A percentile compares a stretch with the other conserved stretches of the same genome.
These are phyloP conservation scores for Azorinus chamasolen DNA, from an alignment of 2,888 invertebrate species.

Conservation along the genomic window DNA sequence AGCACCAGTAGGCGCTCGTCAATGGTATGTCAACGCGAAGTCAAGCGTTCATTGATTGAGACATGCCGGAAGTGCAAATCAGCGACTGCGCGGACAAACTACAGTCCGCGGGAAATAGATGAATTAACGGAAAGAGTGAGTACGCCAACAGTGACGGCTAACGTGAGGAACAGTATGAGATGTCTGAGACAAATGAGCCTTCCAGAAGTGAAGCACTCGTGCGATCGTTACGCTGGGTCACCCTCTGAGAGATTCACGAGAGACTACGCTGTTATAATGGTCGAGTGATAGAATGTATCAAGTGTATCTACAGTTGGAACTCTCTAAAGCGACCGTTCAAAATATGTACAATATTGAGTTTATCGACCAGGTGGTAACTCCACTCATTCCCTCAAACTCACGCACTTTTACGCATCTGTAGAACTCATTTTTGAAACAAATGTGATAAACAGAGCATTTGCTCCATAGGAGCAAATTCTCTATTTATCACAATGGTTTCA, in stretches of 20 bases:
- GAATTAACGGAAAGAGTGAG: constrained; percentile 45
- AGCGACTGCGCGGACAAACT: constrained; percentile 1
- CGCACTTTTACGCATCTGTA: no score
- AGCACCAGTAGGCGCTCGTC: constrained; percentile 45
- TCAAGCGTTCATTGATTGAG: constrained; percentile 29
- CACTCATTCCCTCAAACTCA: no score
- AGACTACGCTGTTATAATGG: constrained; percentile 1
- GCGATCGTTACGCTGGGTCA: constrained; percentile 35
- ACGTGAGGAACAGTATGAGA: constrained; percentile 41
- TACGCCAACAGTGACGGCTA: constrained; percentile 51
- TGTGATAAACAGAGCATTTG: no score
- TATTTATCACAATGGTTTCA: no score
- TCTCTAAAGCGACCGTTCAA: no score
- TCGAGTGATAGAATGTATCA: no score
- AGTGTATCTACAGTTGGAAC: no score
- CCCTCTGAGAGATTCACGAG: constrained; percentile 48
- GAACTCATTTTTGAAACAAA: no score
- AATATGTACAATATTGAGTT: no score
- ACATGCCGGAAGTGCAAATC: constrained; percentile 28
- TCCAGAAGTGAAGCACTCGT: constrained; percentile 34
- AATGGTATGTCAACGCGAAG: constrained; percentile 43
- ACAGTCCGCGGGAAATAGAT: constrained; percentile 26
- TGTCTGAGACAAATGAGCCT: constrained; percentile 25
- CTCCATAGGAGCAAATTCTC: no score
- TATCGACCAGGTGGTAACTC: no score